phyloP scores from a whole-genome alignment of 2,888 invertebrate genomes.

The Macropis europaea region DNA sequence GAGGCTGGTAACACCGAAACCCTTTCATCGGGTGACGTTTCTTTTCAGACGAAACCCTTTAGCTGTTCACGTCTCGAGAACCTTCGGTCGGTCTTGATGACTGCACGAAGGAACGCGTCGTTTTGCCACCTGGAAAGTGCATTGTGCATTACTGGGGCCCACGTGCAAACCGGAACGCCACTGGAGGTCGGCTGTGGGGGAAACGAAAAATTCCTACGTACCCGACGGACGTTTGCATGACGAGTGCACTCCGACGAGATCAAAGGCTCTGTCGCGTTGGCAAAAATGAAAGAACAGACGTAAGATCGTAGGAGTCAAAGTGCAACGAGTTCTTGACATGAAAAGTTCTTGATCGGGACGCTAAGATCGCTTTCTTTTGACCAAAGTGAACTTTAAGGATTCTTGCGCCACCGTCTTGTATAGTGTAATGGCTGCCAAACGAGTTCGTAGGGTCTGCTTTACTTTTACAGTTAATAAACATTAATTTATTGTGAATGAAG shows the following conservation, averaged over 20 bases:
- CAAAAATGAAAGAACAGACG: conserved; percentile 24
- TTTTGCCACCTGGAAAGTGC: conserved; percentile 39
- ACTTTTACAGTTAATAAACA: too few species aligned
- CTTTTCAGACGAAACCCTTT: conserved; percentile 21
- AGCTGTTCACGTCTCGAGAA: conserved; percentile 11
- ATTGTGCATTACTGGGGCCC: conserved; percentile 50
- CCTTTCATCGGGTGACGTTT: conserved; percentile 32
- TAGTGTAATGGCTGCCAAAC: too few species aligned
- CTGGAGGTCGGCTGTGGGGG: conserved; percentile 14
- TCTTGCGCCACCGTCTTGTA: too few species aligned
- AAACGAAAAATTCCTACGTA: conserved; percentile 43
- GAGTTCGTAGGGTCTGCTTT: too few species aligned
- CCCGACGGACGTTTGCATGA: conserved; percentile 27
- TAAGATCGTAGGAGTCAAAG: neutral
- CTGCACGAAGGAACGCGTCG: conserved; percentile 27
- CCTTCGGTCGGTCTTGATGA: conserved; percentile 29
- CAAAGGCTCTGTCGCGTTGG: conserved; percentile 36
- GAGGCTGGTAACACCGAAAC: conserved; percentile 41
- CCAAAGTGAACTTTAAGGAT: neutral
- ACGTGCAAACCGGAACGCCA: conserved; percentile 16
- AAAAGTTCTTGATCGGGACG: neutral
- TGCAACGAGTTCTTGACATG: neutral
- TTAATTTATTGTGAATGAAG: too few species aligned
- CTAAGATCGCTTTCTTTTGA: neutral
- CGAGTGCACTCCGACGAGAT: conserved; percentile 43